phyloP scores from a whole-genome alignment of 2,797 vertebrate species.

The Hydrophis major region DNA sequence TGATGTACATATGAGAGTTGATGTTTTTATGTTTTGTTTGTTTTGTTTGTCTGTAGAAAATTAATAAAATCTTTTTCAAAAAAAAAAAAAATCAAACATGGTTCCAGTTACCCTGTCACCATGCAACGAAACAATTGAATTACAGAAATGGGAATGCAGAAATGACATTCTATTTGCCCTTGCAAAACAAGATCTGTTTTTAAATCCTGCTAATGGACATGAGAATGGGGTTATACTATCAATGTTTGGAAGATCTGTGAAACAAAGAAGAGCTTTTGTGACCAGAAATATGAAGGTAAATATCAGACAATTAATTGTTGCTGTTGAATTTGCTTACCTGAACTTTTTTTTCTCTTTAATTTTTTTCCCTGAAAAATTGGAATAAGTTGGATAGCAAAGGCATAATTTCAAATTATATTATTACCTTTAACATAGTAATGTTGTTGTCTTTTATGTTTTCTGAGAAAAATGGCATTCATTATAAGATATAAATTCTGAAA shows the following conservation, averaged over 20 bases:
- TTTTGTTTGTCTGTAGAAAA: too few species aligned
- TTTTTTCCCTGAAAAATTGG: background rate
- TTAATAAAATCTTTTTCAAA: too few species aligned
- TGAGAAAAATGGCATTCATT: background rate
- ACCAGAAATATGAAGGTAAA: constrained; percentile 85
- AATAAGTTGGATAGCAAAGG: background rate
- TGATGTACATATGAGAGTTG: too few species aligned
- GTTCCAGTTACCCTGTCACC: constrained; percentile 72
- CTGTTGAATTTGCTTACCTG: background rate
- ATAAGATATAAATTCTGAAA: background rate
- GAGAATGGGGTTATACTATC: constrained; percentile 83
- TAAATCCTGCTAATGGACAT: constrained; percentile 84
- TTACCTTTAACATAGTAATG: background rate
- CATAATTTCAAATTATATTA: background rate
- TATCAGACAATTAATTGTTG: constrained; percentile 4
- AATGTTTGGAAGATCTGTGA: constrained; percentile 84
- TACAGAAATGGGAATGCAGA: constrained; percentile 91
- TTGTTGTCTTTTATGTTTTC: background rate
- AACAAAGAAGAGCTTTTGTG: constrained; percentile 77
- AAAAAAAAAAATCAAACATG: too few species aligned
- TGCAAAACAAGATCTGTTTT: constrained; percentile 74
- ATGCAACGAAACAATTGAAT: constrained; percentile 77
- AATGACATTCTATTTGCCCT: constrained; percentile 86
- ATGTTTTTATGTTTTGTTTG: too few species aligned
- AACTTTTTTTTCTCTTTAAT: background rate